These are phyloP conservation scores for Ceratosolen fusciceps DNA, from an alignment of 1,140 invertebrate species.

Conservation along the genomic window DNA sequence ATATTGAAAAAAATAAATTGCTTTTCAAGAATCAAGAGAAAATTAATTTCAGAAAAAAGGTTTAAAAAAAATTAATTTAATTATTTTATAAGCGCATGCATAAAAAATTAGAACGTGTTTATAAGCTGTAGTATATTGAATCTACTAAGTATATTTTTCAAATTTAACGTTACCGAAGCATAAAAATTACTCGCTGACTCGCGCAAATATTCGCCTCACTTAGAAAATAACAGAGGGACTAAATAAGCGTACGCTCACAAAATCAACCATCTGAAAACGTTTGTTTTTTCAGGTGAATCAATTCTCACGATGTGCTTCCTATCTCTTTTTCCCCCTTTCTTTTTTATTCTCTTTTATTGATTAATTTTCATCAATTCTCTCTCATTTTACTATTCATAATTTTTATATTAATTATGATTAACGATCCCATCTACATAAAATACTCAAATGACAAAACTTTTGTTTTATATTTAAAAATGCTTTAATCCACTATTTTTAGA, in stretches of 20 bases:
- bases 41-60: conserved; percentile 8
- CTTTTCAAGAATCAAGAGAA: too few relatives aligned
- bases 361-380: too few relatives aligned
- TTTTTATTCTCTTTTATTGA: too few relatives aligned
- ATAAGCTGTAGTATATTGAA: not conserved
- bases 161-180: conserved; percentile 37
- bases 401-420: too few relatives aligned
- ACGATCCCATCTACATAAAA: too few relatives aligned
- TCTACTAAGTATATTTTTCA: conserved; percentile 41
- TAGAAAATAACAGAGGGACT: conserved; percentile 60
- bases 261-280: conserved; percentile 66
- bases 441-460: too few relatives aligned
- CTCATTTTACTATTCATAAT: too few relatives aligned
- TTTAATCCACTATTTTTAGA: too few relatives aligned
- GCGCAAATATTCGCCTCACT: conserved; percentile 40
- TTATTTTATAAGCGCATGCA: conserved; percentile 23
- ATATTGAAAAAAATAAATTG: too few relatives aligned
- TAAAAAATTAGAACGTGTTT: not conserved
- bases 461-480: too few relatives aligned
- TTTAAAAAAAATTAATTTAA: too few relatives aligned
- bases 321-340: not conserved
- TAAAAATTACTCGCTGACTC: conserved; percentile 49
- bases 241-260: conserved; percentile 60
- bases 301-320: conserved; percentile 55
- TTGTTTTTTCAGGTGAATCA: conserved; percentile 67